Base-by-base conservation (phyloP, 2,888 invertebrate genomes). In the Dermolepida albohirtum region DNA sequence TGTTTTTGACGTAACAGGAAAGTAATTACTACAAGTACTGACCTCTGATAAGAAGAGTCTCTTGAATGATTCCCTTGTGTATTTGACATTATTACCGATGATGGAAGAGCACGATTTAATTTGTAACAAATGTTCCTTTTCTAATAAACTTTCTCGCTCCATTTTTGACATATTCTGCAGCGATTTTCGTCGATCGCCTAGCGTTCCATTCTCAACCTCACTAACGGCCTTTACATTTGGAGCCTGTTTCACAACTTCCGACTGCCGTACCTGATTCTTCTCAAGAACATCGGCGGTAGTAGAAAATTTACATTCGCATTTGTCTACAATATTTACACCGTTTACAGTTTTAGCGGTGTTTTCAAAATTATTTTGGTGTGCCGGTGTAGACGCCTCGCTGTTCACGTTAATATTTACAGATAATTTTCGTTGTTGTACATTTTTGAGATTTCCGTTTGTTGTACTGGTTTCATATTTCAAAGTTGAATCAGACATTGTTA, bases 1-100 rank as follows among this genome's bases (percentile, higher is more conserved):
- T 34, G 34, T 34, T 34, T 6, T 51, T 12, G 29, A 51, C 29
- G 54, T 54, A 40, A 54, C 16, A 40, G 51, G 41, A 64, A 43
- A 39, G 54, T 59, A 54, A 52, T 14, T 8, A 77, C 6, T 34
- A 29, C 29, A 29, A 34, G 10, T 34, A 34, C 87, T 84, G 81
- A 92, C 92, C 89, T 89, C 89, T 80, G 90, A 88, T 73, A 89
- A 89, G 78, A 92, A 89, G 22, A 90, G 85, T 72, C 86, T 85
- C 73, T 89, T 87, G 75, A 92, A 86, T 0, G 86, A 82, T 69
- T 92, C 92, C 78, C 87, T 89, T 47, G 85, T 87, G 76, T 89
- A 90, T 71, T 86, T 85, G 34, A 86, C 88, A 17, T 90, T 89
- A 72, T 86, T 86, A 64, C 87, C 87, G 78, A 92, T 82, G 64